phyloP scores from a whole-genome alignment of 2,797 vertebrate species.

The Oceanodroma leucorhoa region DNA sequence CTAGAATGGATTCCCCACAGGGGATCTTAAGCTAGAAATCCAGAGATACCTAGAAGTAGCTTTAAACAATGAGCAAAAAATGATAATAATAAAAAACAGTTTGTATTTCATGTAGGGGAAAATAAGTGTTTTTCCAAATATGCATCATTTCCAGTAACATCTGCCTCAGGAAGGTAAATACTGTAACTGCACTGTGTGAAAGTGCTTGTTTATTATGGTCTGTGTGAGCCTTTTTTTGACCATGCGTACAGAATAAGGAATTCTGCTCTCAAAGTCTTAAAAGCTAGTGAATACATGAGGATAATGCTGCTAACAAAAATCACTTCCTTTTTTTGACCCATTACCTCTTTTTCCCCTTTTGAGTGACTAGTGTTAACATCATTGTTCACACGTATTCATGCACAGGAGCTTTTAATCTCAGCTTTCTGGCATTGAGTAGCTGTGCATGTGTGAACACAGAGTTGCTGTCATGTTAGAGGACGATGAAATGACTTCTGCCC shows the following conservation, averaged over 20 bases:
- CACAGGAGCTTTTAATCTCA: conserved; percentile 1
- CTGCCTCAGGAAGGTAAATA: not conserved
- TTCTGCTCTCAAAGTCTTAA: not conserved
- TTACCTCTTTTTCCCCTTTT: not conserved
- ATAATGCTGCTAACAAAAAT: not conserved
- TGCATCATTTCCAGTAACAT: not conserved
- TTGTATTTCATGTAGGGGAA: not conserved
- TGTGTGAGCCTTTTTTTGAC: not conserved
- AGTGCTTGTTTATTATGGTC: not conserved
- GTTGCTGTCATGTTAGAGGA: not conserved
- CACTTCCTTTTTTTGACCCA: not conserved
- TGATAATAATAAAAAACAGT: not conserved
- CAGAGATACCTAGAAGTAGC: not conserved
- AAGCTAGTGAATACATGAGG: not conserved
- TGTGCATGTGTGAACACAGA: not conserved
- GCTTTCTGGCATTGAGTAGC: not conserved
- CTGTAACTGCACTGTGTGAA: not conserved
- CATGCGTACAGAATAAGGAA: not conserved
- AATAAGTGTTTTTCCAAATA: not conserved
- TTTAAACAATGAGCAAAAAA: not conserved
- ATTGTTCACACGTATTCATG: not conserved
- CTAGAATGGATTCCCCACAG: not conserved
- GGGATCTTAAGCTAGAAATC: not conserved
- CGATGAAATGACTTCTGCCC: not conserved
- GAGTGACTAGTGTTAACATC: conserved; percentile 3